Conservation (phyloP, 1,140 invertebrate species). For the Oppia nitens region DNA sequence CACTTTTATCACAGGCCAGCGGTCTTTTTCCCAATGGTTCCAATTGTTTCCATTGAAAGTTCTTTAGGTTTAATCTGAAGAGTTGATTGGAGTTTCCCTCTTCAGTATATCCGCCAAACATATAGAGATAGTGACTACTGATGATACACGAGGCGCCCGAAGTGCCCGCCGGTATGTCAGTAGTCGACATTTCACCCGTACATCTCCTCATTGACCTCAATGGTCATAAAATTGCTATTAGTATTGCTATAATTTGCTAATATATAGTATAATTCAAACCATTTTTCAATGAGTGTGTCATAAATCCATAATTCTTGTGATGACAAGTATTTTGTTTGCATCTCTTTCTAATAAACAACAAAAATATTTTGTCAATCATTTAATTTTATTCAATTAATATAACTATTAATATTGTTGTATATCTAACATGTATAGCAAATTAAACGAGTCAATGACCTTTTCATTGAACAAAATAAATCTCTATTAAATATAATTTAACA, state of each 20-base stretch:
- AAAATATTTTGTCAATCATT: not conserved
- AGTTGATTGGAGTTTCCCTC: constrained; percentile 26
- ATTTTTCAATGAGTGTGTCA: constrained; percentile 25
- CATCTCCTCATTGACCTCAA: constrained; percentile 21
- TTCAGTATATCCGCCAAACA: constrained; percentile 30
- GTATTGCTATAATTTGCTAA: not conserved
- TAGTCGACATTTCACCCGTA: constrained; percentile 1
- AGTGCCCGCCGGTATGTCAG: constrained; percentile 24
- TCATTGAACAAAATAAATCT: no score
- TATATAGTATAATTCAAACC: constrained; percentile 20
- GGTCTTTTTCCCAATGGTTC: constrained; percentile 18
- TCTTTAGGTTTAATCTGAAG: constrained; percentile 27
- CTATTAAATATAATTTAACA: no score
- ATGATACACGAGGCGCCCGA: constrained; percentile 29
- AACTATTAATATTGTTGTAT: not conserved
- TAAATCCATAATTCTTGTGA: constrained; percentile 26
- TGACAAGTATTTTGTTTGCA: constrained; percentile 19
- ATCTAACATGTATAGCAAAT: not conserved
- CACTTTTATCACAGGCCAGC: constrained; percentile 30
- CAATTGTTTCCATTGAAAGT: constrained; percentile 25
- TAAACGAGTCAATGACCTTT: not conserved
- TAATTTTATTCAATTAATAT: not conserved
- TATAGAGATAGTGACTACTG: constrained; percentile 27
- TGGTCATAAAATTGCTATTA: constrained; percentile 3
- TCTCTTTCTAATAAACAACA: constrained; percentile 13